Base-by-base conservation (phyloP, 2,888 invertebrate species). In the Amiota communis region DNA sequence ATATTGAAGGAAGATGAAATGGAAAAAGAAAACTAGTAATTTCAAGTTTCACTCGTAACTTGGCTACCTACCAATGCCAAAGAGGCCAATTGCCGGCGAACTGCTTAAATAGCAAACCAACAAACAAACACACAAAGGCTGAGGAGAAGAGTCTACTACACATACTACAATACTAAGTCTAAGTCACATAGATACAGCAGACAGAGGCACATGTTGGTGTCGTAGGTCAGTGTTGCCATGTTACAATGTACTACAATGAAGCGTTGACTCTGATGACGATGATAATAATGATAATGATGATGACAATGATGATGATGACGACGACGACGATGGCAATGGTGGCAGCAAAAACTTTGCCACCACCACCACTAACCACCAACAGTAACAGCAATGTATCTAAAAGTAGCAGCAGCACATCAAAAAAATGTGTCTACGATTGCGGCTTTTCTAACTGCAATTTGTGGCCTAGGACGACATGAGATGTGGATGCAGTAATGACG, bases 371-470 rank as follows among this genome's bases (percentile, higher is more conserved):
- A 77, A 72, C 51, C 64, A 64, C 48, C 36, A 76, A 73, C 73
- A 48, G 56, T 71, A 57, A 72, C 73, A 73, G 74, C 70, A 74
- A 72, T 74, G 61, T 61, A 72, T 74, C 71, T 64, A 49, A 63
- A n/a, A n/a, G n/a, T 75, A 73, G 47, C 74, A 74, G 65, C 72
- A 70, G 67, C 75, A 59, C 71, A 75, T 70, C 20, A 68, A 36
- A 75, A 74, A 80, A 79, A 77, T 76, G 80, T 78, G 78, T 80
- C 79, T 79, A 77, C 77, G 75, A 76, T 76, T 81, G 83, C 77
- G 76, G 83, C 78, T 77, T 82, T 75, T 79, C 81, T 81, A 79
- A 86, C 86, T 78, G 80, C 87, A 85, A 86, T 87, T 87, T 87
- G 86, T 82, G 86, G 86, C 85, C 77, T 73, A 75, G 76, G 77